Percentiles rank a stretch among this genome's conserved stretches.
phyloP scores from a whole-genome alignment of 2,888 invertebrate genomes.

The Lacanobia oleracea region DNA sequence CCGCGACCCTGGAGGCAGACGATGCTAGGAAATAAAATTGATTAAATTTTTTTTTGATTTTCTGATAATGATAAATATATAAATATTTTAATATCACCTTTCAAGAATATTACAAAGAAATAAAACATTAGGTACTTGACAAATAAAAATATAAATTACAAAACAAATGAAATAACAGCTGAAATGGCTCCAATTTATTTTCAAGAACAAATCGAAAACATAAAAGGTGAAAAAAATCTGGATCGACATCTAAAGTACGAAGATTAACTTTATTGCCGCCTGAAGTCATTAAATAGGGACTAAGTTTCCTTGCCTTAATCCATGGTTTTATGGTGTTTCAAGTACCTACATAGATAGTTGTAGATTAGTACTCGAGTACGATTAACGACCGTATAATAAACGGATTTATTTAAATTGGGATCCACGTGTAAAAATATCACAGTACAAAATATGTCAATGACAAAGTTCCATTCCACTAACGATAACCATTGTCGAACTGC shows the following conservation, averaged over 20 bases:
- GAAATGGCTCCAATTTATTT: constrained; percentile 40
- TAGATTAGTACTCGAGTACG: constrained; percentile 17
- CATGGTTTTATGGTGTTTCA: constrained; percentile 50
- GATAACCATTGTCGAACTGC: too few species aligned
- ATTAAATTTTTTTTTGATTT: too few species aligned
- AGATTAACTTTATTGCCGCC: constrained; percentile 68
- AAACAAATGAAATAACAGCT: constrained; percentile 25
- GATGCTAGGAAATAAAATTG: too few species aligned
- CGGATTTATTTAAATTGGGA: constrained; percentile 29
- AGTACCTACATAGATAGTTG: constrained; percentile 26
- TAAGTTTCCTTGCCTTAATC: constrained; percentile 54
- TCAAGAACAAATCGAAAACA: constrained; percentile 17
- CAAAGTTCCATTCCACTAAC: too few species aligned
- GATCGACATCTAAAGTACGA: constrained; percentile 64
- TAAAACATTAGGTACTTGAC: too few species aligned
- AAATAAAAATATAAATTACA: background rate
- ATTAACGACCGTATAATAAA: constrained; percentile 29
- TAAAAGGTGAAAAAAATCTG: constrained; percentile 45
- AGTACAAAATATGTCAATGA: too few species aligned
- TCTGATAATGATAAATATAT: background rate
- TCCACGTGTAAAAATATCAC: constrained; percentile 4
- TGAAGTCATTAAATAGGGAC: constrained; percentile 61
- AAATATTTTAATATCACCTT: too few species aligned
- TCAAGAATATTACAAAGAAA: too few species aligned
- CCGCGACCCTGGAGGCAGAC: too few species aligned